Evolutionary conservation across 2,888 invertebrate species (phyloP).

Genomic region (Ptilodon capucinus): DNA sequence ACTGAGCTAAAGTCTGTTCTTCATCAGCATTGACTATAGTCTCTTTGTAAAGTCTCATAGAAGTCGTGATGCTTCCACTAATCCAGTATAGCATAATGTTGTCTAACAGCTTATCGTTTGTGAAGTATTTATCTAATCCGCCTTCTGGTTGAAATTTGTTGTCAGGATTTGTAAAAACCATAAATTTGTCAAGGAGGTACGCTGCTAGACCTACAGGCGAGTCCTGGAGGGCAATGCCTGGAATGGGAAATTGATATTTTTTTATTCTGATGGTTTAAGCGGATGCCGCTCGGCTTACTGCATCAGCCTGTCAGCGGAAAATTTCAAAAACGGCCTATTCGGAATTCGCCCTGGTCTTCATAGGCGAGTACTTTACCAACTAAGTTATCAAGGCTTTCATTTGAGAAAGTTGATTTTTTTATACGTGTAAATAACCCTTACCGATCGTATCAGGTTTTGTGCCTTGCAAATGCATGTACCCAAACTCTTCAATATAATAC

Average conservation of each 20-base stretch:
- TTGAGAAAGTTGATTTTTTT: too few relatives aligned
- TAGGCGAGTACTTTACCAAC: too few relatives aligned
- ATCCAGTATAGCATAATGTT: slow-evolving; percentile 82
- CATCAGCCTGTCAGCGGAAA: too few relatives aligned
- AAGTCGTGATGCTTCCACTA: slow-evolving; percentile 70
- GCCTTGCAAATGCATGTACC: slow-evolving; percentile 88
- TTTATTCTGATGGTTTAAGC: too few relatives aligned
- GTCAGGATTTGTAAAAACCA: slow-evolving; percentile 83
- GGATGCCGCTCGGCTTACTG: too few relatives aligned
- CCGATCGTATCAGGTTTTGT: slow-evolving; percentile 93
- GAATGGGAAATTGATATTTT: slow-evolving; percentile 22
- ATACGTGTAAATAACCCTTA: slow-evolving; percentile 44
- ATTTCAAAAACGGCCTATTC: too few relatives aligned
- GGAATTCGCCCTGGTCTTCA: too few relatives aligned
- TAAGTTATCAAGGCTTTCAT: too few relatives aligned
- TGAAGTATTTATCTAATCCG: slow-evolving; percentile 75
- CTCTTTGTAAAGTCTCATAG: slow-evolving; percentile 85
- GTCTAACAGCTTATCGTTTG: slow-evolving; percentile 67
- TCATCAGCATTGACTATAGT: slow-evolving; percentile 50
- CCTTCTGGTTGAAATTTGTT: slow-evolving; percentile 82
- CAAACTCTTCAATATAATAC: slow-evolving; percentile 74
- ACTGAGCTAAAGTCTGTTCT: slow-evolving; percentile 61
- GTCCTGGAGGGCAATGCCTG: slow-evolving; percentile 87
- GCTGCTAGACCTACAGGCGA: slow-evolving; percentile 93
- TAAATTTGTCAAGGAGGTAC: slow-evolving; percentile 94